Evolutionary conservation across 2,888 invertebrate genomes (phyloP), one percentile per base, ranked within the genome.

Genomic region (Aporophyla lueneburgensis): DNA sequence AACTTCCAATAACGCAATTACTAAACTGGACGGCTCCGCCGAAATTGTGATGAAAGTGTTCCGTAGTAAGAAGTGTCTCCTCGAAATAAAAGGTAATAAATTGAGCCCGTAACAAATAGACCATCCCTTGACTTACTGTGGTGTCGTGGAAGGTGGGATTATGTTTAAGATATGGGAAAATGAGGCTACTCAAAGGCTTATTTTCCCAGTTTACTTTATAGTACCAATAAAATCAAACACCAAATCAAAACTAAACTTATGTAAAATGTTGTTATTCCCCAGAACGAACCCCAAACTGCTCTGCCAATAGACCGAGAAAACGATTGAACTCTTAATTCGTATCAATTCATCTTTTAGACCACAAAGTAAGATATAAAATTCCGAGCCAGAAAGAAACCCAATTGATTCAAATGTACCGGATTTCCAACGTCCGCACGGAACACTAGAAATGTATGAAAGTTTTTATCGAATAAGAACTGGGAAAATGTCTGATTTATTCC

Each of bases 1-100:
- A 85, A 87, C 74, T 85, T 82, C 73, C 73, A 75, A 79, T 85
- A 86, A 85, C 82, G 76, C 74, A 78, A 82, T 85, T 79, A 87
- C 73, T 51, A 56, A 81, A 79, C 74, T 78, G 79, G 77, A 82
- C 65, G 68, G 49, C 58, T 63, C 69, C 59, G 10, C 59, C 69
- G 21, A 75, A 67, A 74, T 68, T 85, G 51, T 68, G 62, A 67
- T 46, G 71, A 82, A 80, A 85, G 63, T 80, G 71, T 78, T 78
- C 74, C 58, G 65, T 59, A 76, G 14, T 16, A 68, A 76, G 67
- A 68, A 68, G 70, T 76, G 59, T 69, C 58, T 51, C 19, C 16
- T 12, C 51, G 71, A 65, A 66, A 59, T 76, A 72, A 16, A 27
- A 61, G 10, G 46, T 49, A 69, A 70, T 65, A 74, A 58, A 76